Percentiles rank a stretch among this genome's conserved stretches.
These are phyloP conservation scores for Catamblyrhynchus diadema DNA, from an alignment of 2,797 vertebrate species.

Conservation along the genomic window DNA sequence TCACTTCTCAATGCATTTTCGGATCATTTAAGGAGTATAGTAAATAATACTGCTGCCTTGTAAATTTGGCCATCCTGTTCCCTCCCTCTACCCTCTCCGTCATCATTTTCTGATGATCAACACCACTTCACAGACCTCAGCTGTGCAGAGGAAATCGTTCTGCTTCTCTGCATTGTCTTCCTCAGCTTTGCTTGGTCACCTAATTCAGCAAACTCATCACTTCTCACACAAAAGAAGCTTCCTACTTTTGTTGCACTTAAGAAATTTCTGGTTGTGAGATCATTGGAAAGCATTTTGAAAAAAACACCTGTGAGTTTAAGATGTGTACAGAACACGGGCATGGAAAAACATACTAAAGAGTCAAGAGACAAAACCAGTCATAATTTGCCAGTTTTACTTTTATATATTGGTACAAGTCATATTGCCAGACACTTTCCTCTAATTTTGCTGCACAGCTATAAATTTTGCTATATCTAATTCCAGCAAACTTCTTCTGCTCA, in stretches of 20 bases:
- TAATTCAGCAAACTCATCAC: neutral
- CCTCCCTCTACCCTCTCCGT: neutral
- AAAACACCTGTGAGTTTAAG: conserved; percentile 20
- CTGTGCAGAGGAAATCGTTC: conserved; percentile 18
- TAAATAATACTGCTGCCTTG: neutral
- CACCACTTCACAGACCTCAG: neutral
- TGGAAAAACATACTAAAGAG: neutral
- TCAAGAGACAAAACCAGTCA: neutral
- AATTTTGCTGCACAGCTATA: conserved; percentile 8
- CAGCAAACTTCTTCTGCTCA: neutral
- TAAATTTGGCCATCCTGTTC: neutral
- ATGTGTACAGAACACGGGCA: neutral
- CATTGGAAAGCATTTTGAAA: neutral
- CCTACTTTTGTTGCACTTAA: conserved; percentile 54
- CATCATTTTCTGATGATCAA: neutral
- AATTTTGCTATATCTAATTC: neutral
- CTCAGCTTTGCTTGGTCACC: neutral
- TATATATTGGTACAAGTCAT: neutral
- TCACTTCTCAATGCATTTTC: neutral
- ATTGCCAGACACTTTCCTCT: neutral
- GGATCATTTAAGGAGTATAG: neutral
- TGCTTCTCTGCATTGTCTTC: conserved; percentile 43
- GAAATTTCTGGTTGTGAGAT: neutral
- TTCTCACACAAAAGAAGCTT: conserved; percentile 27
- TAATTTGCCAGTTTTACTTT: neutral